These are phyloP conservation scores for Bergia sp. DNA, from an alignment of 92 coral and sea anemone genomes.

Conservation along the genomic window DNA sequence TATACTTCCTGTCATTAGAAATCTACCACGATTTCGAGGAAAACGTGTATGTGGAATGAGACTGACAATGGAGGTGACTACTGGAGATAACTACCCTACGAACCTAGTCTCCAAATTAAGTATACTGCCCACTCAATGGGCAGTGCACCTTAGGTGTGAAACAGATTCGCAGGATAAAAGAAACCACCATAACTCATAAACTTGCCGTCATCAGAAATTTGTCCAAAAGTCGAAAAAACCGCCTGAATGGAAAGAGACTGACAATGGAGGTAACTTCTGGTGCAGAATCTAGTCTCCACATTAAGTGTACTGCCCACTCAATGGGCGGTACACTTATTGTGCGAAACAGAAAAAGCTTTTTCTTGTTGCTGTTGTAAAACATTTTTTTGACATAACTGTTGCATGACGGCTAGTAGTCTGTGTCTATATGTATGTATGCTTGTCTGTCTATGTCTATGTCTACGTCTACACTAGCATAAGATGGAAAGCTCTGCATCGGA, in stretches of 20 bases:
- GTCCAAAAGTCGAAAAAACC: not conserved
- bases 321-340: too few species aligned
- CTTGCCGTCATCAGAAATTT: not conserved
- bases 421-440: too few species aligned
- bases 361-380: too few species aligned
- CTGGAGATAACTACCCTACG: not conserved
- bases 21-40: not conserved
- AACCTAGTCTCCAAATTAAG: not conserved
- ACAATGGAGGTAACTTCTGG: not conserved
- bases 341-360: too few species aligned
- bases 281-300: not conserved
- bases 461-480: too few species aligned
- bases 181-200: too few species aligned
- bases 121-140: not conserved
- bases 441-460: too few species aligned
- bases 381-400: too few species aligned
- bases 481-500: too few species aligned
- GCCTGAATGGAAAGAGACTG: not conserved
- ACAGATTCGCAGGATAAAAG: not conserved
- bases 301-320: not conserved
- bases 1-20: not conserved
- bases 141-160: too few species aligned
- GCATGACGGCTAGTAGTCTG: too few species aligned
- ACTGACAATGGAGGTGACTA: slow-evolving; percentile 8
- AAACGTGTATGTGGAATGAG: not conserved